Conservation (phyloP, 2,113 vertebrate species). For the Etia nguti region DNA sequence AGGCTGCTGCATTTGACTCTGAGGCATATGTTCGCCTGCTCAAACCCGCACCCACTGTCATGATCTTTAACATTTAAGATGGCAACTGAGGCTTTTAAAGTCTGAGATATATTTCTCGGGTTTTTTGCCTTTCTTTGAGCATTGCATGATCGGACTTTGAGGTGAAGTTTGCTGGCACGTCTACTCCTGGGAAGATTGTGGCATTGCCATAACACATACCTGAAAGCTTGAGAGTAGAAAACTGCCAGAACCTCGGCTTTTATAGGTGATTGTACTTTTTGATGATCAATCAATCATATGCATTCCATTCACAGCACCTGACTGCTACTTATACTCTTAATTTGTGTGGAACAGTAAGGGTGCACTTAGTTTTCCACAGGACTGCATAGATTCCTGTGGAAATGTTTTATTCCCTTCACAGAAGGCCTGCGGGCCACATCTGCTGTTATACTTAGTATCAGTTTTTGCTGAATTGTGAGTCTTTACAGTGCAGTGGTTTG, state of each 20-base stretch:
- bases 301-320: background rate
- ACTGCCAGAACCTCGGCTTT: background rate
- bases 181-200: background rate
- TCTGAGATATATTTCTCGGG: background rate
- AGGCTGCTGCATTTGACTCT: background rate
- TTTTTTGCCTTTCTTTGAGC: background rate
- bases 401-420: background rate
- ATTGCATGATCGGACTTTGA: background rate
- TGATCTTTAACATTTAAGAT: background rate
- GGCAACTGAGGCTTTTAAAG: background rate
- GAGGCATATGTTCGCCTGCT: background rate
- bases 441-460: background rate
- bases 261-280: background rate
- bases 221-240: background rate
- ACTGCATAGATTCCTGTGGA: background rate
- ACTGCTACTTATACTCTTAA: background rate
- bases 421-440: background rate
- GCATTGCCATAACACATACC: background rate
- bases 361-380: background rate
- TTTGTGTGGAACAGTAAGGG: background rate
- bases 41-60: background rate
- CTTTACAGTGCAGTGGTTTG: background rate
- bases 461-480: background rate
- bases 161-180: background rate
- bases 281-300: background rate